Percentiles rank a stretch among this genome's conserved stretches.
Evolutionary conservation across 2,113 vertebrate species (phyloP).

Genomic region (Hydrochoerus hydrochaeris): DNA sequence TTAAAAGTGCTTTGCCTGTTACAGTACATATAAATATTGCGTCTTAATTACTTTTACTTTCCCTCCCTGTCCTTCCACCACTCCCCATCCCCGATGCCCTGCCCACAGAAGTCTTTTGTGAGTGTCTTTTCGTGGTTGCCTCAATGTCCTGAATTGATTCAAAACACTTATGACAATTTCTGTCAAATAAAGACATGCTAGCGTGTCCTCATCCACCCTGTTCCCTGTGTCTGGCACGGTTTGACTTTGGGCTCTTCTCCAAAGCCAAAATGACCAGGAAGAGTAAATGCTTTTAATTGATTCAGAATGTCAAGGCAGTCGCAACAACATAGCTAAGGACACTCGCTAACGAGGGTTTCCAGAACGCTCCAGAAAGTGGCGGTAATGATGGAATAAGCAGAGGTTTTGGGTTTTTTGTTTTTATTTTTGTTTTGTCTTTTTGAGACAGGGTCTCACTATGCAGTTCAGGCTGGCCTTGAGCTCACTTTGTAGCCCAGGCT

Average conservation of each 20-base stretch:
- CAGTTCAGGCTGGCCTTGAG: no score
- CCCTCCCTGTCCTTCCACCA: background rate
- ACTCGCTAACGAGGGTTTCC: no score
- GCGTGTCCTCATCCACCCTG: background rate
- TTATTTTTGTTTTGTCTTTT: no score
- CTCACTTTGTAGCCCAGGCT: no score
- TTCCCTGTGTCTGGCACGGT: background rate
- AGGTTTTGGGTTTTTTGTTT: no score
- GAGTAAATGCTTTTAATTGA: no score
- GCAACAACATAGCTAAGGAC: no score
- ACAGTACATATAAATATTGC: background rate
- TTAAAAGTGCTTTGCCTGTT: background rate
- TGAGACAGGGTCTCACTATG: no score
- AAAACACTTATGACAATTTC: background rate
- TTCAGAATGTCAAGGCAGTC: no score
- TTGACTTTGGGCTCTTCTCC: background rate
- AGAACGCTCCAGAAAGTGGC: no score
- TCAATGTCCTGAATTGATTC: background rate
- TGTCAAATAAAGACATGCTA: background rate
- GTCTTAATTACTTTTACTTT: background rate
- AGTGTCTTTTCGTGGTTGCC: background rate
- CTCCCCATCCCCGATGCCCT: background rate
- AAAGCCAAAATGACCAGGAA: background rate
- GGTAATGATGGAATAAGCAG: no score
- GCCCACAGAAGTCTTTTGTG: background rate